These are phyloP conservation scores for Oophaga pumilio DNA, from an alignment of 2,113 vertebrate genomes.

Conservation along the genomic window DNA sequence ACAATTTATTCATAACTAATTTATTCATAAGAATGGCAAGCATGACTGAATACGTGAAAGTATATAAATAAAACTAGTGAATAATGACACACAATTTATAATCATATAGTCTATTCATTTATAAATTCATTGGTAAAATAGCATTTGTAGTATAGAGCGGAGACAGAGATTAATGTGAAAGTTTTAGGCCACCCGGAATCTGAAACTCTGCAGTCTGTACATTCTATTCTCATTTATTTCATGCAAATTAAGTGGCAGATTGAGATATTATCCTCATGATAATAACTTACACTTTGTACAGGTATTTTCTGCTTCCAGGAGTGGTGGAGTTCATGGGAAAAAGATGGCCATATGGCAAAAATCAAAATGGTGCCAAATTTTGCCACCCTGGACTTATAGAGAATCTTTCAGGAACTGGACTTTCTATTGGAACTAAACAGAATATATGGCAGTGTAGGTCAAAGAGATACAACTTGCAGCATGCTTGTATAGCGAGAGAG, in stretches of 20 bases:
- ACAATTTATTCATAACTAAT: slow-evolving; percentile 31
- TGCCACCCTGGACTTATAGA: not conserved
- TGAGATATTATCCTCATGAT: not conserved
- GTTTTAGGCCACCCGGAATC: not conserved
- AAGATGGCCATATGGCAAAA: not conserved
- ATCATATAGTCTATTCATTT: slow-evolving; percentile 21
- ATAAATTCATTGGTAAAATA: slow-evolving; percentile 1
- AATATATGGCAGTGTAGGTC: too few relatives aligned
- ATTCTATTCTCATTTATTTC: slow-evolving; percentile 11
- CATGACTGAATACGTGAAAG: slow-evolving; percentile 23
- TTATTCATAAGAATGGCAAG: slow-evolving; percentile 26
- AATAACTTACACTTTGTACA: not conserved
- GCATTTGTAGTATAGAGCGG: not conserved
- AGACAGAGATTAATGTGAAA: slow-evolving; percentile 7
- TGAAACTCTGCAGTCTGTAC: not conserved
- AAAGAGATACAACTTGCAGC: too few relatives aligned
- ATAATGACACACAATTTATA: slow-evolving; percentile 28
- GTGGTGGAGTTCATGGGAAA: not conserved
- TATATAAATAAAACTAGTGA: slow-evolving; percentile 7
- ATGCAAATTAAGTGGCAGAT: not conserved
- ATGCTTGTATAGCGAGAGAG: too few relatives aligned
- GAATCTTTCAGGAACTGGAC: too few relatives aligned
- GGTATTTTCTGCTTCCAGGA: not conserved
- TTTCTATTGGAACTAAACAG: too few relatives aligned
- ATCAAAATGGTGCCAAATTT: not conserved